Base-by-base conservation (phyloP, 2,888 invertebrate species). In the Drosophila suboccidentalis region DNA sequence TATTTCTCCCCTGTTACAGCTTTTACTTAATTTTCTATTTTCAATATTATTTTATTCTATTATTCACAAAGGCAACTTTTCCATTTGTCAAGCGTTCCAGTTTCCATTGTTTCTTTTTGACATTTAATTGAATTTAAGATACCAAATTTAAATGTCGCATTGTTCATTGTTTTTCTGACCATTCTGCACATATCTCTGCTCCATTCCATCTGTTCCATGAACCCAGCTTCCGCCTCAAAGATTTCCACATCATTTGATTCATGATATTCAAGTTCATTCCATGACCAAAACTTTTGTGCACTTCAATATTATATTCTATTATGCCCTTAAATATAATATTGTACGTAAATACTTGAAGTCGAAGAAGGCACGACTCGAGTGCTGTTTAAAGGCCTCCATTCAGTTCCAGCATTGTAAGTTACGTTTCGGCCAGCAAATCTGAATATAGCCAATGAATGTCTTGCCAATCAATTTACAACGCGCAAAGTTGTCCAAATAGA, bases 381-480 rank as follows among this genome's bases (percentile, higher is more conserved):
- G 65, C 9, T 11, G 0, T 51, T 2, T 32, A 36, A 41, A 38
- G 44, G 58, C 64, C 54, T 53, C 58, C 61, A 58, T 61, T 26
- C 26, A 26, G 26, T 26, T 26, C 5, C 26, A 26, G 63, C 51
- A 32, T 53, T 74, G 79, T 74, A 69, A 69, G 43, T 50, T 58
- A 64, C 51, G 46, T 73, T 57, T 78, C 63, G 53, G 74, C 13
- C 44, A 69, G 74, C 13, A 44, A 69, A 44, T 26, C 43, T 22
- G 49, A 38, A 55, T 58, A 46, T 61, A 58, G 50, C 50, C 55
- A 63, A 29, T 29, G 29, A n/a, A 53, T 41, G 64, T 53, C 46
- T 70, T 70, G 74, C 60, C 76, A 76, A 76, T 76, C 79, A 76
- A 78, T 78, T 76, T 78, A 76, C 76, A 76, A 51, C 66, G 44